Evolutionary conservation across 2,113 vertebrate genomes (phyloP).

Genomic region (Hemiscyllium ocellatum): DNA sequence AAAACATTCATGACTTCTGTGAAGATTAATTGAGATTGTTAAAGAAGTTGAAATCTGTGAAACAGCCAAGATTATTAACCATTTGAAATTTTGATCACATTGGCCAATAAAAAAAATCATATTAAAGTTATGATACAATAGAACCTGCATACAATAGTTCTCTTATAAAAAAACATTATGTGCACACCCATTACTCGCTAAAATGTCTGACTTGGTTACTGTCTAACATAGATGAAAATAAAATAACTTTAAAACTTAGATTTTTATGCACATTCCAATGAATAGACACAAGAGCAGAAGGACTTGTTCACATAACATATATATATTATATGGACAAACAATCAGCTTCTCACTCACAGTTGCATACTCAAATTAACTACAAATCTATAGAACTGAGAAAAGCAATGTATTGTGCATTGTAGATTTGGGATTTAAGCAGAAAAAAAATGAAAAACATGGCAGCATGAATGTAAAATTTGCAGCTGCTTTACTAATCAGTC

Average conservation of each 20-base stretch:
- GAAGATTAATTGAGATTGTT: neutral
- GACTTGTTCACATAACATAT: neutral
- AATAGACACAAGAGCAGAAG: neutral
- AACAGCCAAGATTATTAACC: conserved; percentile 6
- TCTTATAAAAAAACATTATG: neutral
- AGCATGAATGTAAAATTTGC: neutral
- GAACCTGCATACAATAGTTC: neutral
- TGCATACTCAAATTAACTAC: neutral
- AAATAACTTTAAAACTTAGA: neutral
- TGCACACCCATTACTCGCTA: neutral
- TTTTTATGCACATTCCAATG: neutral
- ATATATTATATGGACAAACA: neutral
- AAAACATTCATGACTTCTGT: neutral
- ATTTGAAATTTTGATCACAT: neutral
- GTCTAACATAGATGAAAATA: neutral
- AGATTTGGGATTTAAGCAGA: neutral
- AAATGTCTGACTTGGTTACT: neutral
- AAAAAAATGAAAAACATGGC: neutral
- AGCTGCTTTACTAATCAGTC: neutral
- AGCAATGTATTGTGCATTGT: neutral
- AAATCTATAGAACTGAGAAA: neutral
- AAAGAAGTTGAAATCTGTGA: neutral
- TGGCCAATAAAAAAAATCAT: neutral
- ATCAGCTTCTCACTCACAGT: neutral
- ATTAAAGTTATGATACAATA: neutral